A percentile compares a stretch with the other conserved stretches of the same genome.
phyloP scores from a whole-genome alignment of 1,140 invertebrate species.

The Marisa cornuarietis region DNA sequence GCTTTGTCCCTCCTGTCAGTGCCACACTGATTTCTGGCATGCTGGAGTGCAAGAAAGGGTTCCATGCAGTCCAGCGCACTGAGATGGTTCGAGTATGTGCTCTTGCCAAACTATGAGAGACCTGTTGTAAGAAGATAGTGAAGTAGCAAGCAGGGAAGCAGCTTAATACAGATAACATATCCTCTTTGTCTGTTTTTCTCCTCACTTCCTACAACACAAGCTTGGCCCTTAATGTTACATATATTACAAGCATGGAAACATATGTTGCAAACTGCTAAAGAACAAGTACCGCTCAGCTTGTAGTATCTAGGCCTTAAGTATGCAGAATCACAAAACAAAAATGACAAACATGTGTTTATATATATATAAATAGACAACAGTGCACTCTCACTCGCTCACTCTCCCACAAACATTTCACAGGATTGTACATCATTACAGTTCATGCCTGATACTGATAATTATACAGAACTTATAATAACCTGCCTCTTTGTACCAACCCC shows the following conservation, averaged over 20 bases:
- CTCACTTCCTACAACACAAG: no score
- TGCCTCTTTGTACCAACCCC: no score
- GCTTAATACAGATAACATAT: no score
- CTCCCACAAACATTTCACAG: not conserved
- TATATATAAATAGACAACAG: not conserved
- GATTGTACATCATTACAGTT: not conserved
- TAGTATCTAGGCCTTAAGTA: no score
- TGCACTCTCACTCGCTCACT: not conserved
- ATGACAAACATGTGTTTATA: not conserved
- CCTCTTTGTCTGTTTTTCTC: no score
- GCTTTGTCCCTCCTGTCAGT: constrained; percentile 51
- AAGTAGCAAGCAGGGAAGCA: no score
- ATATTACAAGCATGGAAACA: no score
- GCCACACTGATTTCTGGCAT: constrained; percentile 44
- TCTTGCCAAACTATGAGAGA: constrained; percentile 41
- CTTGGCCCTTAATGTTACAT: no score
- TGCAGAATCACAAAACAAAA: no score
- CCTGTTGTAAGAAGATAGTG: constrained; percentile 25
- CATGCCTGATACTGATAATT: not conserved
- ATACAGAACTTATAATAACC: no score
- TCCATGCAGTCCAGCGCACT: constrained; percentile 62
- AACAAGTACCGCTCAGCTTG: no score
- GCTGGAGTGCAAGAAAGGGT: constrained; percentile 52
- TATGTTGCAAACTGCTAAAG: no score
- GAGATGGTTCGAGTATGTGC: constrained; percentile 51